Evolutionary conservation across 2,888 invertebrate species (phyloP).

Genomic region (Ctena decussata): DNA sequence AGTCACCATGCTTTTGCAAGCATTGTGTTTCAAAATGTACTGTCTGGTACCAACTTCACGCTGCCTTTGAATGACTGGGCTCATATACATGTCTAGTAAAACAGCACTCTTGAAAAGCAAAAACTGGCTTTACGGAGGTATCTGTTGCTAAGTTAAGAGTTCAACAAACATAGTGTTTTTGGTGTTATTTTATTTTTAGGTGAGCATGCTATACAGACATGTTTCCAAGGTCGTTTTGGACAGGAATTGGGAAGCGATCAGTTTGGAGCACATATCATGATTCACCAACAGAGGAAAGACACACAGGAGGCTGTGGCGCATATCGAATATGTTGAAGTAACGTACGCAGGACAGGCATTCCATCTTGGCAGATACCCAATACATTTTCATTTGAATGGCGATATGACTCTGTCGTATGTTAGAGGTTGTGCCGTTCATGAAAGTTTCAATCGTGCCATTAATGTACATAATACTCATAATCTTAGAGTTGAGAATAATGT

Average conservation of each 20-base stretch:
- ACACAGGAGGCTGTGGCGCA: slow-evolving; percentile 51
- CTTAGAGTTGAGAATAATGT: slow-evolving; percentile 74
- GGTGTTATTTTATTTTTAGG: slow-evolving; percentile 78
- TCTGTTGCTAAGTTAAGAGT: no score
- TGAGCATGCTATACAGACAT: slow-evolving; percentile 84
- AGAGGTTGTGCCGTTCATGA: slow-evolving; percentile 77
- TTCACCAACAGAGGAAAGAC: slow-evolving; percentile 58
- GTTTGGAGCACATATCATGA: slow-evolving; percentile 81
- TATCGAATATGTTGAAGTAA: slow-evolving; percentile 73
- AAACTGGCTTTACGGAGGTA: no score
- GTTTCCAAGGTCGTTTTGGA: slow-evolving; percentile 84
- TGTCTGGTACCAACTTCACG: no score
- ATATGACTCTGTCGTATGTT: slow-evolving; percentile 79
- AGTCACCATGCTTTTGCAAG: no score
- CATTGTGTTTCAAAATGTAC: no score
- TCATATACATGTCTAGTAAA: no score
- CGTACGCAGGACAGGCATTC: slow-evolving; percentile 80
- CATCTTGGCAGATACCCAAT: slow-evolving; percentile 83
- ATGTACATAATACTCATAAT: slow-evolving; percentile 77
- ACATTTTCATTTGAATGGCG: slow-evolving; percentile 82
- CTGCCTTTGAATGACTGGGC: no score
- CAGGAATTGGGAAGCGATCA: slow-evolving; percentile 80
- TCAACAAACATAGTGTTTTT: no score
- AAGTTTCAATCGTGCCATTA: slow-evolving; percentile 83
- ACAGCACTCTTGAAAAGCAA: no score